Conservation (phyloP, 2,888 invertebrate species). For the Andricus quercusramuli region DNA sequence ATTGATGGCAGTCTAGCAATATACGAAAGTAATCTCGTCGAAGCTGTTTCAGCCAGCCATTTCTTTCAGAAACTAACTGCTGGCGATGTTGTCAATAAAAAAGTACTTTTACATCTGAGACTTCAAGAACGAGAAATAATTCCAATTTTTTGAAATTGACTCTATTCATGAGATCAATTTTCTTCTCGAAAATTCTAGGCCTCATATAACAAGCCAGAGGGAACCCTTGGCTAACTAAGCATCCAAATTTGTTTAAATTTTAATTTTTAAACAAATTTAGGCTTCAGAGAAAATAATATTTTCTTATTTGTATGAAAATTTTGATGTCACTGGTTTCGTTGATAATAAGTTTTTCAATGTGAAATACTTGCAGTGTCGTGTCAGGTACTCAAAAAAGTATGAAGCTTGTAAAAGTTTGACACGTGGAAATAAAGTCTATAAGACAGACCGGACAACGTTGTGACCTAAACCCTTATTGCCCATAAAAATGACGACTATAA, state of each 20-base stretch:
- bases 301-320: too few species aligned
- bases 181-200: neutral
- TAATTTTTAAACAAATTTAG: neutral
- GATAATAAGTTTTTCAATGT: too few species aligned
- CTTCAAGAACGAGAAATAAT: conserved; percentile 1
- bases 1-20: neutral
- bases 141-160: neutral
- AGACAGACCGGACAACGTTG: too few species aligned
- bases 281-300: too few species aligned
- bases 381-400: too few species aligned
- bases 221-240: neutral
- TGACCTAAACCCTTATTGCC: too few species aligned
- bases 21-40: conserved; percentile 13
- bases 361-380: too few species aligned
- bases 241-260: too few species aligned
- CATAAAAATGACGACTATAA: too few species aligned
- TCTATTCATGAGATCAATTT: neutral
- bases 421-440: too few species aligned
- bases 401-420: too few species aligned
- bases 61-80: conserved; percentile 13
- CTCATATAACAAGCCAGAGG: neutral
- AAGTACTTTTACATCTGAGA: neutral
- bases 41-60: conserved; percentile 13
- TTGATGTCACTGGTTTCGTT: too few species aligned
- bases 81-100: conserved; percentile 21